Evolutionary conservation across 1,140 invertebrate genomes (phyloP).

Genomic region (Odontomachus brunneus): DNA sequence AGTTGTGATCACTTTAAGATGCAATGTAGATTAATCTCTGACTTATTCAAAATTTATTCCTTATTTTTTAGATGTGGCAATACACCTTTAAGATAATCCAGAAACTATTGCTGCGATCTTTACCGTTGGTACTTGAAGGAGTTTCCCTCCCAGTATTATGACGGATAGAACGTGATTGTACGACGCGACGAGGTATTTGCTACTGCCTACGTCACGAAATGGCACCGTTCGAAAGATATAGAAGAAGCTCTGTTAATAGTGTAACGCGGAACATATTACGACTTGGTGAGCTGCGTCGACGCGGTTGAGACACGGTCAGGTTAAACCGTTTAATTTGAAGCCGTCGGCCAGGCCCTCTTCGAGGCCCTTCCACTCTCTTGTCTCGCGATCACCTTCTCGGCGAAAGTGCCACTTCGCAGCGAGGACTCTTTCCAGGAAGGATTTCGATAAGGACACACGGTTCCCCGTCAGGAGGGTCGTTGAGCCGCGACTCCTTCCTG

Average conservation of each 20-base stretch:
- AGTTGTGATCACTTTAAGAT: no score
- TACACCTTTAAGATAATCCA: no score
- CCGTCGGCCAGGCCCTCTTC: slow-evolving; percentile 23
- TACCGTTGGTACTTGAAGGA: no score
- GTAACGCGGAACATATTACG: not conserved
- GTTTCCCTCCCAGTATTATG: no score
- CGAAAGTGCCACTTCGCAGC: slow-evolving; percentile 63
- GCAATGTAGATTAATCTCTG: no score
- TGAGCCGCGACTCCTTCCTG: slow-evolving; percentile 58
- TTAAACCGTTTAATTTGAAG: slow-evolving; percentile 70
- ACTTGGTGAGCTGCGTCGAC: not conserved
- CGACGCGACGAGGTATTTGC: no score
- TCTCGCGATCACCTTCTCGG: slow-evolving; percentile 69
- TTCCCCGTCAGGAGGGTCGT: slow-evolving; percentile 66
- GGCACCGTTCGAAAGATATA: not conserved
- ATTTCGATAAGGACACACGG: slow-evolving; percentile 76
- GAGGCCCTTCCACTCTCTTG: slow-evolving; percentile 63
- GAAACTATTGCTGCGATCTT: no score
- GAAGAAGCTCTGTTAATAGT: slow-evolving; percentile 21
- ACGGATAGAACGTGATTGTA: no score
- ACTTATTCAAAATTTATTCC: no score
- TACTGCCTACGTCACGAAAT: no score
- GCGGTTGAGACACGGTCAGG: slow-evolving; percentile 62
- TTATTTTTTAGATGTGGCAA: no score
- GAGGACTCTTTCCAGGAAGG: slow-evolving; percentile 77